Conservation (phyloP, 1,140 invertebrate species). For the Zophobas morio region DNA sequence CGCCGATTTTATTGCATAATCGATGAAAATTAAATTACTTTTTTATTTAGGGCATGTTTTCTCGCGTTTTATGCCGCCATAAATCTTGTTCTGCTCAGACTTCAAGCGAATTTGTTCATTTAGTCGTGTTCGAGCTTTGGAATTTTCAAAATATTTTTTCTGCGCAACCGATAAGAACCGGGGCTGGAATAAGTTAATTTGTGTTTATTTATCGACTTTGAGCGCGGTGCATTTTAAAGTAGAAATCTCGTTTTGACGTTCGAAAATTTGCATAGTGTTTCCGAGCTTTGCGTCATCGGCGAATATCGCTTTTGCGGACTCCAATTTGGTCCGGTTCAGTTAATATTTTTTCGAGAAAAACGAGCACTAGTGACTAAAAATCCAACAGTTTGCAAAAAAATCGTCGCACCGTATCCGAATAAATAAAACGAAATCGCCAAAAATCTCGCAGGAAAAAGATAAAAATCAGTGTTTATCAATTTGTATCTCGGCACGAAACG, state of each 20-base stretch:
- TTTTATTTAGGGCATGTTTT: constrained; percentile 15
- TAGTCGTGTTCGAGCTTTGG: not conserved
- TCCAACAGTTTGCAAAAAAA: too few relatives aligned
- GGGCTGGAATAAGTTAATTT: constrained; percentile 20
- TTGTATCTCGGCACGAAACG: constrained; percentile 19
- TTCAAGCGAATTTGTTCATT: constrained; percentile 25
- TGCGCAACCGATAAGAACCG: not conserved
- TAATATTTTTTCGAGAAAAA: too few relatives aligned
- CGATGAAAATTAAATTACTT: constrained; percentile 33
- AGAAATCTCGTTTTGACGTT: constrained; percentile 8
- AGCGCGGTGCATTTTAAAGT: constrained; percentile 3
- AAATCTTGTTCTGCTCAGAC: not conserved
- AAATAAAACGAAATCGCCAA: too few relatives aligned
- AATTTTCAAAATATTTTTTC: constrained; percentile 24
- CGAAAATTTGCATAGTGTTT: constrained; percentile 12
- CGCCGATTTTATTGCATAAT: constrained; percentile 14
- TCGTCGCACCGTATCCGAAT: too few relatives aligned
- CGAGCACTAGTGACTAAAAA: too few relatives aligned
- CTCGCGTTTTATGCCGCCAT: constrained; percentile 12
- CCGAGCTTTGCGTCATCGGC: not conserved
- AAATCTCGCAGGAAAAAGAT: too few relatives aligned
- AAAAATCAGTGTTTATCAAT: constrained; percentile 21
- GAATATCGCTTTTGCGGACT: too few relatives aligned
- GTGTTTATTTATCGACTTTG: constrained; percentile 12
- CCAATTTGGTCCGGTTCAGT: too few relatives aligned